Percentiles rank a stretch among this genome's conserved stretches.
Evolutionary conservation across 2,113 vertebrate species (phyloP).

Genomic region (Pseudorhombus dupliciocellatus): DNA sequence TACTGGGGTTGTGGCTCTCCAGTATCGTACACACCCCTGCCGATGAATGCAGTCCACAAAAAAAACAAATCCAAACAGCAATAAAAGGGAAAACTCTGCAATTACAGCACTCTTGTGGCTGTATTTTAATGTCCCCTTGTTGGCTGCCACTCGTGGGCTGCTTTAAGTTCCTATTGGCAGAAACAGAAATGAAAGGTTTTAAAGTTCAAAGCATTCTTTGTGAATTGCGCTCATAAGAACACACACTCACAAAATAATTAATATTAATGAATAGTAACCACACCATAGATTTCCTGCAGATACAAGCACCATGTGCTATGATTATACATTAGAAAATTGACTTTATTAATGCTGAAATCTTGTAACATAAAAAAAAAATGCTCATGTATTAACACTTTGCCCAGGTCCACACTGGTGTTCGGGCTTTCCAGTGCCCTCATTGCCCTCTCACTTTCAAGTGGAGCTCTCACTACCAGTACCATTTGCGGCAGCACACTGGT

Average conservation of each 20-base stretch:
- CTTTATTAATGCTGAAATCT: background rate
- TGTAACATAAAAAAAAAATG: background rate
- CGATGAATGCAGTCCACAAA: conserved; percentile 18
- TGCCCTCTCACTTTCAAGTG: conserved; percentile 93
- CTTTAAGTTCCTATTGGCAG: conserved; percentile 1
- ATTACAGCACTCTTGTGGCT: conserved; percentile 10
- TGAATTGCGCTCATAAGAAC: background rate
- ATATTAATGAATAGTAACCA: background rate
- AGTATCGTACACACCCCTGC: conserved; percentile 7
- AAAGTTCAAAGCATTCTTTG: background rate
- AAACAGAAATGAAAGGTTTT: background rate
- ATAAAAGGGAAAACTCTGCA: conserved; percentile 9
- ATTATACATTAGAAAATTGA: background rate
- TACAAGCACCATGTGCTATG: too few relatives aligned
- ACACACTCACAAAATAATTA: background rate
- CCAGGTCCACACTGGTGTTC: conserved; percentile 90
- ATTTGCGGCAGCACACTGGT: conserved; percentile 90
- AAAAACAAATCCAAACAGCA: conserved; percentile 24
- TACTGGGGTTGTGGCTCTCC: conserved; percentile 1
- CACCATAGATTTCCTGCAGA: background rate
- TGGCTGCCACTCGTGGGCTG: conserved; percentile 3
- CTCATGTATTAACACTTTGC: background rate
- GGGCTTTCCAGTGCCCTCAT: conserved; percentile 90
- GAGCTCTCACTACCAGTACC: conserved; percentile 95
- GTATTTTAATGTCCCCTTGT: background rate